Conservation (phyloP, 2,113 vertebrate species). For the Monopterus albus region DNA sequence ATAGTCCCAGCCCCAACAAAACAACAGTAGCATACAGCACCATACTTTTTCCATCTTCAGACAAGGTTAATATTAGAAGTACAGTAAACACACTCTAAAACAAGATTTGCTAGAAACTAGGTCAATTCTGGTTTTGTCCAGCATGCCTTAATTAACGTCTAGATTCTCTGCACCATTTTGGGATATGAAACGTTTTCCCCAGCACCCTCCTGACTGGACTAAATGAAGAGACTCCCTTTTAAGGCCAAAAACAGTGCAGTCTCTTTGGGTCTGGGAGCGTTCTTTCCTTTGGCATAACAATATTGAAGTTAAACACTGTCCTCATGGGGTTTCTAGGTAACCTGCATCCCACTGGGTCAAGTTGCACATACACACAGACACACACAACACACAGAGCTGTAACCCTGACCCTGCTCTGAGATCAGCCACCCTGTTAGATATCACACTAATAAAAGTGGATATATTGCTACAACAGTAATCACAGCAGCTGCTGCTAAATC, state of each 20-base stretch:
- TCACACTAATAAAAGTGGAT: conserved; percentile 48
- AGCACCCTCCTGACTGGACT: conserved; percentile 7
- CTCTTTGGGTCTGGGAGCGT: conserved; percentile 45
- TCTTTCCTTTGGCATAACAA: conserved; percentile 57
- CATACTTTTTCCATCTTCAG: neutral
- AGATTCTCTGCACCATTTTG: conserved; percentile 9
- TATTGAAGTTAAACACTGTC: conserved; percentile 33
- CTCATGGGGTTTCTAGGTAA: conserved; percentile 50
- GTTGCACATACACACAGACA: conserved; percentile 45
- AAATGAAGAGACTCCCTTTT: conserved; percentile 57
- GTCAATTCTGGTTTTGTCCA: conserved; percentile 24
- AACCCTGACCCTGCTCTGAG: neutral
- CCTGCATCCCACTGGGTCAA: conserved; percentile 42
- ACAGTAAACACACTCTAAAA: conserved; percentile 24
- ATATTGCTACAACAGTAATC: conserved; percentile 17
- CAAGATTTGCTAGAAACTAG: conserved; percentile 15
- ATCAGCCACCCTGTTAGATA: conserved; percentile 23
- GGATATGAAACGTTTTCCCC: conserved; percentile 23
- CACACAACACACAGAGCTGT: conserved; percentile 34
- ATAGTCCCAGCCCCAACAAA: neutral
- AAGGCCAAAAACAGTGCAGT: conserved; percentile 50
- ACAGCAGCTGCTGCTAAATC: conserved; percentile 3
- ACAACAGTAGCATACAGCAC: neutral
- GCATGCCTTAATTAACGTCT: conserved; percentile 26
- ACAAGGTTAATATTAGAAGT: neutral